Evolutionary conservation across 1,140 invertebrate species (phyloP).

Genomic region (Anoplolepis gracilipes): DNA sequence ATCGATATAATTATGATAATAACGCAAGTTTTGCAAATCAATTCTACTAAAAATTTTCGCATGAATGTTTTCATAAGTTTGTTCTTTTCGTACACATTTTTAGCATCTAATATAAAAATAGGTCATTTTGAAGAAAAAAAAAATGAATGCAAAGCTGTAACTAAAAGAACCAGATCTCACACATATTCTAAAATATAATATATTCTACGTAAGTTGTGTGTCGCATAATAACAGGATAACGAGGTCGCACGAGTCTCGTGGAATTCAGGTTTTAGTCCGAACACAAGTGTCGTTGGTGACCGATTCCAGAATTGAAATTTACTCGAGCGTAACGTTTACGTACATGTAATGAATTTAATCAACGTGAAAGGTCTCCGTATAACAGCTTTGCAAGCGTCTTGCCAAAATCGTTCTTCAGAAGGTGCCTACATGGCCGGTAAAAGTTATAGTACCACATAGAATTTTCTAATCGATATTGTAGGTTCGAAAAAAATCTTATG

Average conservation of each 20-base stretch:
- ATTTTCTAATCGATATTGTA: conserved; percentile 24
- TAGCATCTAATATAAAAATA: not conserved
- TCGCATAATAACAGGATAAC: conserved; percentile 34
- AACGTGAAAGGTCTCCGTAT: conserved; percentile 67
- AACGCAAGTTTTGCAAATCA: conserved; percentile 6
- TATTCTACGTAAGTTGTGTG: conserved; percentile 26
- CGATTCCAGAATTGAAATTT: conserved; percentile 54
- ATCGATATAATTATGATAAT: conserved; percentile 54
- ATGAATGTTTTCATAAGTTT: not conserved
- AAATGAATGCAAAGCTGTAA: not conserved
- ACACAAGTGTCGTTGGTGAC: conserved; percentile 42
- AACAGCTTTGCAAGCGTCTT: conserved; percentile 45
- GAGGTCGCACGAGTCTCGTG: conserved; percentile 33
- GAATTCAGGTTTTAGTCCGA: conserved; percentile 34
- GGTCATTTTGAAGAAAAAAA: not conserved
- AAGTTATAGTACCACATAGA: not conserved
- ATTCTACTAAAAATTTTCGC: conserved; percentile 4
- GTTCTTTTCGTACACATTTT: not conserved
- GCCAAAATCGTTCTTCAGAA: conserved; percentile 49
- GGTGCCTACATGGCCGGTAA: not conserved
- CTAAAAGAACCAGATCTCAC: conserved; percentile 2
- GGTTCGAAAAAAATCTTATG: conserved; percentile 9
- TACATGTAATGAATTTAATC: conserved; percentile 65
- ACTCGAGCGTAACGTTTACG: conserved; percentile 70
- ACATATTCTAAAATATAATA: conserved; percentile 13